These are phyloP conservation scores for Tethya wilhelma DNA, from an alignment of 37 sponge, comb jelly and placozoan genomes.

Conservation along the genomic window DNA sequence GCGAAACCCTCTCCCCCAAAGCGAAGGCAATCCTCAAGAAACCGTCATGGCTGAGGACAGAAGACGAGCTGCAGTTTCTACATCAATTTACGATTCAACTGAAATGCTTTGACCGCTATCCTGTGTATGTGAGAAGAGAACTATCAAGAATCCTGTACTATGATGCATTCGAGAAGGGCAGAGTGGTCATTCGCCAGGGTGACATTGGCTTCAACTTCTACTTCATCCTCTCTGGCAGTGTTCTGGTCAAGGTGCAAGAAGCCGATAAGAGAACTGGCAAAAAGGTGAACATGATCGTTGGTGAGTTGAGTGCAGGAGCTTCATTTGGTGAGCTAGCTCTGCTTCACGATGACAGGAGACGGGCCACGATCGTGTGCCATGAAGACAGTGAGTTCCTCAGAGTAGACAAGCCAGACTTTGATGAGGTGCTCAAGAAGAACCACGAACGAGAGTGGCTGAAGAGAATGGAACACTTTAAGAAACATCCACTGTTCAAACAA, in stretches of 20 bases:
- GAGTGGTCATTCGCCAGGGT: conserved; percentile 80
- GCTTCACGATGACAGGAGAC: conserved; percentile 42
- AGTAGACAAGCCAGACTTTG: conserved; percentile 76
- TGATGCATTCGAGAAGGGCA: conserved; percentile 68
- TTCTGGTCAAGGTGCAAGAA: conserved; percentile 65
- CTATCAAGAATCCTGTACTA: conserved; percentile 67
- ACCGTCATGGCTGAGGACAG: conserved; percentile 44
- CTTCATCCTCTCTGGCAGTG: conserved; percentile 81
- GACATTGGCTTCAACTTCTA: conserved; percentile 78
- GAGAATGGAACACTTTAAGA: conserved; percentile 27
- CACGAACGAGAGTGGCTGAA: conserved; percentile 59
- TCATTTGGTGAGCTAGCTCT: conserved; percentile 90
- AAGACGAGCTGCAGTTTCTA: conserved; percentile 53
- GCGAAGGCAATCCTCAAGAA: conserved; percentile 68
- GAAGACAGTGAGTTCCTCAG: conserved; percentile 70
- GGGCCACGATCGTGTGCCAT: conserved; percentile 82
- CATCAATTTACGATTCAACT: conserved; percentile 35
- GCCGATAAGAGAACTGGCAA: conserved; percentile 24
- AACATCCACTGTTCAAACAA: conserved; percentile 37
- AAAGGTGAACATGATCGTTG: conserved; percentile 44
- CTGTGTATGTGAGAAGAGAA: conserved; percentile 64
- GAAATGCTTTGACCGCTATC: conserved; percentile 73
- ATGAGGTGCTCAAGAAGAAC: conserved; percentile 45
- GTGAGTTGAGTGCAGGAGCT: conserved; percentile 72
- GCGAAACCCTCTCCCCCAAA: conserved; percentile 29